These are phyloP conservation scores for Trachurus trachurus DNA, from an alignment of 2,797 vertebrate species.

Conservation along the genomic window DNA sequence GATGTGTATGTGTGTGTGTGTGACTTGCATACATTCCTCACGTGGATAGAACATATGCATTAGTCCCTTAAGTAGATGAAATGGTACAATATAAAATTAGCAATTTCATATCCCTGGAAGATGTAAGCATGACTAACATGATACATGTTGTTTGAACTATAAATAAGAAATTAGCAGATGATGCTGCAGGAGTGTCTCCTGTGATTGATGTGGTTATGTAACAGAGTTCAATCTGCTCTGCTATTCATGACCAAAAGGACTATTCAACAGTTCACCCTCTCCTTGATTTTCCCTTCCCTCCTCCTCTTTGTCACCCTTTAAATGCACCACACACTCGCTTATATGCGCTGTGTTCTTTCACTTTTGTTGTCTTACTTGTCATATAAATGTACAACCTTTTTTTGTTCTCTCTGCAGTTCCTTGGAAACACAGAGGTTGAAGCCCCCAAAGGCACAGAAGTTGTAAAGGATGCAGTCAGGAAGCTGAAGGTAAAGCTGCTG, in stretches of 20 bases:
- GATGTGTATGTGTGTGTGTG: background rate
- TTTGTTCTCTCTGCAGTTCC: constrained; percentile 85
- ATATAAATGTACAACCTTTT: background rate
- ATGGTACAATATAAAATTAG: background rate
- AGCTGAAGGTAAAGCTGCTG: constrained; percentile 92
- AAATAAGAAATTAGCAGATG: constrained; percentile 17
- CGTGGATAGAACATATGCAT: background rate
- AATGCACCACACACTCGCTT: background rate
- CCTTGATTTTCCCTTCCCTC: background rate
- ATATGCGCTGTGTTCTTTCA: too few relatives aligned
- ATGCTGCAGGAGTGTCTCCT: background rate
- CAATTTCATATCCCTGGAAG: background rate
- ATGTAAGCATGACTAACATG: background rate
- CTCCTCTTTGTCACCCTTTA: background rate
- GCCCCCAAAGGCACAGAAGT: constrained; percentile 98
- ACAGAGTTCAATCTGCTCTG: background rate
- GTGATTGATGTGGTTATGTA: background rate
- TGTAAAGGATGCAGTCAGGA: constrained; percentile 96
- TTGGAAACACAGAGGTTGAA: constrained; percentile 97
- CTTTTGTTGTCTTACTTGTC: background rate
- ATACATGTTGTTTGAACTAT: constrained; percentile 8
- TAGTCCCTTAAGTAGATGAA: background rate
- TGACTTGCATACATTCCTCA: background rate
- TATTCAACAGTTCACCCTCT: background rate
- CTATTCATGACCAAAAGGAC: background rate